A percentile compares a stretch with the other conserved stretches of the same genome.
Evolutionary conservation across 1,140 invertebrate genomes (phyloP).

Genomic region (Cryptotermes secundus): DNA sequence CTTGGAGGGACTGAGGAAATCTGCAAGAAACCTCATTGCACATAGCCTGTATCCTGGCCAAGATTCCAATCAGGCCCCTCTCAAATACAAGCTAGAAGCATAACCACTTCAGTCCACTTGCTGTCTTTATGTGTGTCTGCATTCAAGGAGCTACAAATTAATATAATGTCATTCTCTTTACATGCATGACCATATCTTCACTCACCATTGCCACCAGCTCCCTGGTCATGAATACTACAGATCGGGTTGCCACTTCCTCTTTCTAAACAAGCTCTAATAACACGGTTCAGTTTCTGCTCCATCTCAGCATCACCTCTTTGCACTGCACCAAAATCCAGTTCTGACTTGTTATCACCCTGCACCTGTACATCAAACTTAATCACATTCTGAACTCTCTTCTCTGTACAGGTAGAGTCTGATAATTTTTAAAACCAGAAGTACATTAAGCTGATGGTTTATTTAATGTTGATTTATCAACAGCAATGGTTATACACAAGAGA

Average conservation of each 20-base stretch:
- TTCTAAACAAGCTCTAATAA: constrained; percentile 91
- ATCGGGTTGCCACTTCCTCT: constrained; percentile 82
- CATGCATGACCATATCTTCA: not conserved
- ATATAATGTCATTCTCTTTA: not conserved
- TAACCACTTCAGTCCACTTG: too few relatives aligned
- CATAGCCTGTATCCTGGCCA: too few relatives aligned
- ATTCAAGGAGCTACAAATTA: not conserved
- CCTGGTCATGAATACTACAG: constrained; percentile 92
- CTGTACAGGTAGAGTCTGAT: too few relatives aligned
- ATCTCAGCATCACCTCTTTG: constrained; percentile 98
- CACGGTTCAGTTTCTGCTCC: constrained; percentile 95
- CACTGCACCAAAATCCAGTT: constrained; percentile 93
- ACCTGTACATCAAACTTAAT: constrained; percentile 56
- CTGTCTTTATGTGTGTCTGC: not conserved
- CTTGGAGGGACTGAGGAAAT: too few relatives aligned
- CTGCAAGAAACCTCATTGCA: too few relatives aligned
- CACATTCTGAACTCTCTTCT: not conserved
- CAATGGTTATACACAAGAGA: too few relatives aligned
- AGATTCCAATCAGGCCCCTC: too few relatives aligned
- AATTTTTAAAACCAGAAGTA: too few relatives aligned
- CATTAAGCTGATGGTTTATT: too few relatives aligned
- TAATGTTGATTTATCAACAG: too few relatives aligned
- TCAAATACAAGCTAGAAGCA: too few relatives aligned
- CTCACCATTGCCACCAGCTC: constrained; percentile 93
- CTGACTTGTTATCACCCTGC: constrained; percentile 79